Evolutionary conservation across 2,888 invertebrate genomes (phyloP), one percentile per base, ranked within the genome.

Genomic region (Sepiola atlantica): DNA sequence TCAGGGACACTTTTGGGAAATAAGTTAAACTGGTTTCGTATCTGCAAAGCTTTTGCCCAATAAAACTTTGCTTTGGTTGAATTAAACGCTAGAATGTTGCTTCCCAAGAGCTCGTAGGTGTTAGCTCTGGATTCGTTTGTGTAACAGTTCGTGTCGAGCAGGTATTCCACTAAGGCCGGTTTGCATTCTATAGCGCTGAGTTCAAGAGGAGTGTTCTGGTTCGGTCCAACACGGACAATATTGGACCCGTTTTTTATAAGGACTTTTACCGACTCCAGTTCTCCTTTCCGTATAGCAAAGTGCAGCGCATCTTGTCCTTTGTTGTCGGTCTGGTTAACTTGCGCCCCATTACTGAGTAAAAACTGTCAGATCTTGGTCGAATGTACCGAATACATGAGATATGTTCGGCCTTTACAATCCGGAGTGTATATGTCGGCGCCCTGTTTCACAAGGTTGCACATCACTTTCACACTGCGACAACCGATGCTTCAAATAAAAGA

Each of bases 271-370:
- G 92, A 55, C 54, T 92, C 55, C 8, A 55, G n/a, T 2, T 92
- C 28, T 4, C 92, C 92, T 24, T 55, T 35, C 18, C 55, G 28
- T 92, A 92, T 54, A 12, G 92, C 92, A 55, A 92, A 92, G 28
- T 92, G 92, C 3, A 92, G 54, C 28, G 92, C 92, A 10, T 92
- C 92, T 55, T 92, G 35, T 10, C 92, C 92, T 24, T 92, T 92
- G 1, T 92, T 45, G 92, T 92, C 92, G 1, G n/a, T 32, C 54
- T 45, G 45, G 28, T 92, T 92, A 14, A 92, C 55, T 20, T 92
- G 24, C 20, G 92, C 92, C 1, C 92, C 92, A 0, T 28, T 24
- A 35, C n/a, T 55, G n/a, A 92, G 20, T 54, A 92, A 54, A 16
- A 28, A n/a, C 12, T 20, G 28, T 10, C 92, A 92, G 3, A 92